phyloP scores from a whole-genome alignment of 2,797 vertebrate species.

The Sebastiscus tertius region DNA sequence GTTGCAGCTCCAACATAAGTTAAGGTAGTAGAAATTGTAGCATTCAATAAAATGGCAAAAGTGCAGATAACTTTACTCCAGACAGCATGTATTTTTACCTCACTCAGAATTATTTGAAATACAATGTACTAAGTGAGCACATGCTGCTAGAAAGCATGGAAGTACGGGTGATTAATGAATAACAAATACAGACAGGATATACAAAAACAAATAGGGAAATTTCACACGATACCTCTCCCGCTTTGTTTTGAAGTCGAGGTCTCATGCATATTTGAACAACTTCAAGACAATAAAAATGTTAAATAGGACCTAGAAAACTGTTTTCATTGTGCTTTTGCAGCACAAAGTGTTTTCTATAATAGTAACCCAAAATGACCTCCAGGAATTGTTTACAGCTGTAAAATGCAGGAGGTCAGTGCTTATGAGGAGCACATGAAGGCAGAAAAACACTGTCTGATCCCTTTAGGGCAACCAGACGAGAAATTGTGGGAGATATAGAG shows the following conservation, averaged over 20 bases:
- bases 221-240: neutral
- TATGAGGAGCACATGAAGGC: constrained; percentile 5
- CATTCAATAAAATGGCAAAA: neutral
- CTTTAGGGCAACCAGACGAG: constrained; percentile 22
- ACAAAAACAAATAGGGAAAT: neutral
- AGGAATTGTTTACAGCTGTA: constrained; percentile 22
- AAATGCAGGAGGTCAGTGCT: constrained; percentile 17
- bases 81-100: constrained; percentile 14
- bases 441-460: constrained; percentile 1
- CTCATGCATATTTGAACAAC: constrained; percentile 5
- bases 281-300: neutral
- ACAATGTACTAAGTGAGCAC: neutral
- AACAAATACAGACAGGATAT: neutral
- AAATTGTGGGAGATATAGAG: constrained; percentile 6
- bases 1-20: neutral
- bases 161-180: neutral
- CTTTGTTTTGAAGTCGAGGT: constrained; percentile 5
- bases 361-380: neutral
- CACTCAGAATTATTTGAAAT: neutral
- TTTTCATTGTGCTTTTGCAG: constrained; percentile 22
- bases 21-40: neutral
- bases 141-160: neutral
- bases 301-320: constrained; percentile 6
- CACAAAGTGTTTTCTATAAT: constrained; percentile 42
- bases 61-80: constrained; percentile 4